phyloP scores from a whole-genome alignment of 2,888 invertebrate species.

The Celastrina argiolus region DNA sequence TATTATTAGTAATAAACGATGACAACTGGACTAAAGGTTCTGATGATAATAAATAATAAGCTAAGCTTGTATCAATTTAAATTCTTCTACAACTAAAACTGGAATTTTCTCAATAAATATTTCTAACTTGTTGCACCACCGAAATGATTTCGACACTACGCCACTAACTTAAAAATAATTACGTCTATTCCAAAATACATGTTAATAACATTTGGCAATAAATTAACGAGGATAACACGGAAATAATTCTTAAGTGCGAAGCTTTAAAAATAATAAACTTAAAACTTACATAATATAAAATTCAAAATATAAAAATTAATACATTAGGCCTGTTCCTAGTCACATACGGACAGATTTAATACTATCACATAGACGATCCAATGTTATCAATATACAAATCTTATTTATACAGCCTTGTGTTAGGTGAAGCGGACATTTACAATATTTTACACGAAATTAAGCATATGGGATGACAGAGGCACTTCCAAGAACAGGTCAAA shows the following conservation, averaged over 20 bases:
- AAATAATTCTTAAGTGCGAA: constrained; percentile 63
- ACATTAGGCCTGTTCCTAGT: constrained; percentile 46
- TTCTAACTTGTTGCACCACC: constrained; percentile 29
- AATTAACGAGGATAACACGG: constrained; percentile 73
- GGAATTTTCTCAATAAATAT: constrained; percentile 4
- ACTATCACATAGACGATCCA: constrained; percentile 55
- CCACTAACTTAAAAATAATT: constrained; percentile 53
- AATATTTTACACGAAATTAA: constrained; percentile 68
- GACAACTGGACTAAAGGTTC: too few relatives aligned
- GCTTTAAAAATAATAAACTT: constrained; percentile 47
- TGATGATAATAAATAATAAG: neutral
- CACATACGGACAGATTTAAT: constrained; percentile 34
- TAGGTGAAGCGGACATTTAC: constrained; percentile 62
- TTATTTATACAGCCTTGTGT: constrained; percentile 63
- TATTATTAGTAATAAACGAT: too few relatives aligned
- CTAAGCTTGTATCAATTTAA: neutral
- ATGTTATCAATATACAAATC: constrained; percentile 45
- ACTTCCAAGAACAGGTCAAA: constrained; percentile 65
- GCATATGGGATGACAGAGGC: constrained; percentile 66
- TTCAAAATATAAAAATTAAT: constrained; percentile 55
- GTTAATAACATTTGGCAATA: constrained; percentile 77
- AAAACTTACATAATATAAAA: constrained; percentile 58
- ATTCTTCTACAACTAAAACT: neutral
- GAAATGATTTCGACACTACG: constrained; percentile 29
- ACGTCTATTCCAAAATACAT: constrained; percentile 50